A percentile compares a stretch with the other conserved stretches of the same genome.
These are phyloP conservation scores for Mantis religiosa DNA, from an alignment of 2,888 invertebrate species.

Conservation along the genomic window DNA sequence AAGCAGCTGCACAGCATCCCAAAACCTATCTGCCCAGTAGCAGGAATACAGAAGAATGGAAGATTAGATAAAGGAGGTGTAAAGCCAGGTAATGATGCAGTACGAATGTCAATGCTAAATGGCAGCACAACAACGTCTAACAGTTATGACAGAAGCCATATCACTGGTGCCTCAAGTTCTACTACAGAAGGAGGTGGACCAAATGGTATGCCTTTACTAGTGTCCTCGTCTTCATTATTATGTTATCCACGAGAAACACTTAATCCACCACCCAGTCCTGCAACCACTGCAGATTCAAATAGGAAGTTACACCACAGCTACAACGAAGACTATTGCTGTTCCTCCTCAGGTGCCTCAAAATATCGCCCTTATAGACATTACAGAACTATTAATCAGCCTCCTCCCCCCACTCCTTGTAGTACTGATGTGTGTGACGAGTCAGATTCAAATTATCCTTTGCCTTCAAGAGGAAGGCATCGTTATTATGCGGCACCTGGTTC, in stretches of 20 bases:
- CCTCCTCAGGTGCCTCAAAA: conserved; percentile 53
- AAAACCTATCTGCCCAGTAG: conserved; percentile 25
- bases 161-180: conserved; percentile 53
- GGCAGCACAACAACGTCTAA: conserved; percentile 49
- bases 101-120: conserved; percentile 62
- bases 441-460: conserved; percentile 63
- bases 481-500: conserved; percentile 41
- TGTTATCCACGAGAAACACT: conserved; percentile 78
- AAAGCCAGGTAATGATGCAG: conserved; percentile 46
- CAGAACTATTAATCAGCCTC: conserved; percentile 73
- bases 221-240: conserved; percentile 41
- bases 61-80: conserved; percentile 2
- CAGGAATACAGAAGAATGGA: conserved; percentile 6
- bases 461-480: conserved; percentile 33
- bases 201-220: conserved; percentile 27
- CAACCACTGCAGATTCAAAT: conserved; percentile 64
- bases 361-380: conserved; percentile 75
- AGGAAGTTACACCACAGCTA: conserved; percentile 36
- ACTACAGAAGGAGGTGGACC: conserved; percentile 27
- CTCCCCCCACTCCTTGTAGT: conserved; percentile 91
- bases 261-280: conserved; percentile 89
- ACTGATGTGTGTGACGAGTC: conserved; percentile 92
- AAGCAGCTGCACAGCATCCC: conserved; percentile 36
- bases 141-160: conserved; percentile 64
- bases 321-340: conserved; percentile 35